A percentile compares a stretch with the other conserved stretches of the same genome.
These are phyloP conservation scores for Epistrophe eligans DNA, from an alignment of 2,888 invertebrate species.

Conservation along the genomic window DNA sequence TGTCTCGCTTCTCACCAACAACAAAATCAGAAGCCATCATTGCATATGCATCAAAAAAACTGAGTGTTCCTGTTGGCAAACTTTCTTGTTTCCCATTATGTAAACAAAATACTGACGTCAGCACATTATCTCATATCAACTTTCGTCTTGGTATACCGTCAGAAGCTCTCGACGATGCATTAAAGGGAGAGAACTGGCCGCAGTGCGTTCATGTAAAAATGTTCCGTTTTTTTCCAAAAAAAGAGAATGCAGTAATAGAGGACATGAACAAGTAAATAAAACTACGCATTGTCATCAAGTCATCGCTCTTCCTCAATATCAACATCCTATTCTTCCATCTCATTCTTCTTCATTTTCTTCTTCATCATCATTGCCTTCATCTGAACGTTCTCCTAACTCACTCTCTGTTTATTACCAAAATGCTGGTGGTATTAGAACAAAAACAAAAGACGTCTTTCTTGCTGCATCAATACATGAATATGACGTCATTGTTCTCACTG, in stretches of 20 bases:
- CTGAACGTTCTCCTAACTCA: neutral
- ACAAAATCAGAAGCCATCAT: neutral
- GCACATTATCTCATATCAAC: neutral
- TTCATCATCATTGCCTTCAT: neutral
- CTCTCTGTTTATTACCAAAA: neutral
- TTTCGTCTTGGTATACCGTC: slow-evolving; percentile 1
- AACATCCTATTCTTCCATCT: neutral
- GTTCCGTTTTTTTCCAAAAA: neutral
- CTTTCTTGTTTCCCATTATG: neutral
- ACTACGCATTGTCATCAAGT: neutral
- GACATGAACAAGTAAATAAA: neutral
- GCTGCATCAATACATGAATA: too few species aligned
- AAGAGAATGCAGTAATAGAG: neutral
- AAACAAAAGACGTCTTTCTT: too few species aligned
- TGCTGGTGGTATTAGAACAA: too few species aligned
- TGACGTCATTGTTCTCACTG: too few species aligned
- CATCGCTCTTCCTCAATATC: neutral
- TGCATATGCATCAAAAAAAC: slow-evolving; percentile 2
- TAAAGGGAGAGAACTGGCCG: neutral
- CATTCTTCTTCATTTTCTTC: neutral
- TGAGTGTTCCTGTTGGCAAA: neutral
- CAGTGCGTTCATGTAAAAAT: neutral
- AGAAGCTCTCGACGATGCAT: neutral
- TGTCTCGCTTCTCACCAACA: neutral
- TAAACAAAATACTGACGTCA: neutral